These are phyloP conservation scores for Pinctada fucata DNA, from an alignment of 2,888 invertebrate species.

Conservation along the genomic window DNA sequence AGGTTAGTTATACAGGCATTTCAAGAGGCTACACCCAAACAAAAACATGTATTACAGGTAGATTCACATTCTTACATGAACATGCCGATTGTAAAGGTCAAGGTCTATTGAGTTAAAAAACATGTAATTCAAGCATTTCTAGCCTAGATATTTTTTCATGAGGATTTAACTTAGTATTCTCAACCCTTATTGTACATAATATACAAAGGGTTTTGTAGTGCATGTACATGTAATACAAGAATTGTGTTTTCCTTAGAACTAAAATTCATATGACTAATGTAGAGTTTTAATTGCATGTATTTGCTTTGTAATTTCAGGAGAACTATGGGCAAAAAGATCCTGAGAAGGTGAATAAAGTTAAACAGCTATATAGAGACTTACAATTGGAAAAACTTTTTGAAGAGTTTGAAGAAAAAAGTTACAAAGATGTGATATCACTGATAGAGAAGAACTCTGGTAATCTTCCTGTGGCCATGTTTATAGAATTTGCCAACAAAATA, in stretches of 20 bases:
- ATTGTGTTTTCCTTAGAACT: no score
- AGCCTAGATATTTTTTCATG: no score
- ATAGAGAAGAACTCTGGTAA: conserved; percentile 63
- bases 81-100: no score
- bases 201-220: no score
- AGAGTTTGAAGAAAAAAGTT: conserved; percentile 74
- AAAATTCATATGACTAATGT: neutral
- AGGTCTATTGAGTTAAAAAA: no score
- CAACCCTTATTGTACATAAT: no score
- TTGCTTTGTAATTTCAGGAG: conserved; percentile 55
- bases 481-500: conserved; percentile 72
- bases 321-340: conserved; percentile 71
- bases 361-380: conserved; percentile 69
- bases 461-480: conserved; percentile 72
- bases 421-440: conserved; percentile 60
- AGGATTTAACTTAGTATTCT: no score
- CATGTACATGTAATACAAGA: no score
- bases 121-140: no score
- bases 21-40: conserved; percentile 58
- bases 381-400: conserved; percentile 64
- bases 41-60: conserved; percentile 69
- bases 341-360: conserved; percentile 68
- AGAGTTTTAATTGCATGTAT: neutral
- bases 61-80: neutral
- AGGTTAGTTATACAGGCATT: conserved; percentile 95